phyloP scores from a whole-genome alignment of 2,888 invertebrate species.

The Podabrus alpinus region DNA sequence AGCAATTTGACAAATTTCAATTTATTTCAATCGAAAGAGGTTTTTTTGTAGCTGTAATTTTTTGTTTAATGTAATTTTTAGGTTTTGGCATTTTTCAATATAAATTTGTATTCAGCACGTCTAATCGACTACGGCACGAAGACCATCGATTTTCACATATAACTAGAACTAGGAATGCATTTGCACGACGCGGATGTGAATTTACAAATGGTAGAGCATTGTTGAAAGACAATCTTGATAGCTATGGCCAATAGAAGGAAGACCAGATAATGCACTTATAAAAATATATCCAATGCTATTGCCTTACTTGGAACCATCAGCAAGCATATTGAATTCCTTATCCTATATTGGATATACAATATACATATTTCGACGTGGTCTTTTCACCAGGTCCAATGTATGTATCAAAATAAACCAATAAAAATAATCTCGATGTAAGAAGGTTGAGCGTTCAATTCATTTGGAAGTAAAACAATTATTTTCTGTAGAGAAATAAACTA shows the following conservation, averaged over 20 bases:
- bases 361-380: not conserved
- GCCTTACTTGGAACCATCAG: constrained; percentile 14
- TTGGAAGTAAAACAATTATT: not conserved
- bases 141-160: constrained; percentile 3
- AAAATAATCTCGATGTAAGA: not conserved
- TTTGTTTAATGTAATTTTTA: not conserved
- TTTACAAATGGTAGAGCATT: constrained; percentile 18
- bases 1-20: not conserved
- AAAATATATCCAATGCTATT: constrained; percentile 16
- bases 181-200: constrained; percentile 10
- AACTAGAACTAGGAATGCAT: constrained; percentile 1
- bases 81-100: not conserved
- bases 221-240: constrained; percentile 20
- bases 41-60: not conserved
- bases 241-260: constrained; percentile 6
- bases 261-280: constrained; percentile 9
- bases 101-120: constrained; percentile 4
- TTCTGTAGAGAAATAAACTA: not conserved
- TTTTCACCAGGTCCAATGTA: not conserved
- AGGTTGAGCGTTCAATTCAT: not conserved
- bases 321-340: constrained; percentile 15
- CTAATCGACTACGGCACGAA: not conserved
- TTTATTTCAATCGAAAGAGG: not conserved
- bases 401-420: not conserved
- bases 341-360: not conserved